Percentiles rank a stretch among this genome's conserved stretches.
These are phyloP conservation scores for Podarcis muralis DNA, from an alignment of 2,113 vertebrate species.

Conservation along the genomic window DNA sequence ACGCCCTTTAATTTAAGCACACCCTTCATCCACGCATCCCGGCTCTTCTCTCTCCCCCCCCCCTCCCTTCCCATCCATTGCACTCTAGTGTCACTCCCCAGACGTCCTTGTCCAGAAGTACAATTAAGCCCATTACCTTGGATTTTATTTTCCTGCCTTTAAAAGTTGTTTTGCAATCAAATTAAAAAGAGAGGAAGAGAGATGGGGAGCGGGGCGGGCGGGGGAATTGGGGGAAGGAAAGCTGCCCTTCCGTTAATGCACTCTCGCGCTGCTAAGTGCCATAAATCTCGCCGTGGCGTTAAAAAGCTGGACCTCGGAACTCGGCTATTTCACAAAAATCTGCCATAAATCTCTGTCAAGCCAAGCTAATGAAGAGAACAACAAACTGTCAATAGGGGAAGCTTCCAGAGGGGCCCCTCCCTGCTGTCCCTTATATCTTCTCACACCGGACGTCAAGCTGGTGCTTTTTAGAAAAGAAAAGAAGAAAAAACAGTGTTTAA, in stretches of 20 bases:
- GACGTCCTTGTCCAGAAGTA: conserved; percentile 18
- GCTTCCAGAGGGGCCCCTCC: background rate
- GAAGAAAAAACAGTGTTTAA: background rate
- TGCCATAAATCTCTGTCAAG: conserved; percentile 33
- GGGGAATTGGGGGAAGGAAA: background rate
- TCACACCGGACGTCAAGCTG: background rate
- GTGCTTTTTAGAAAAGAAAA: too few species aligned
- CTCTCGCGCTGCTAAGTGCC: conserved; percentile 25
- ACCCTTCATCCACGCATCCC: too few species aligned
- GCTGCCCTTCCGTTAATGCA: conserved; percentile 30
- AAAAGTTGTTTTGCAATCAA: conserved; percentile 43
- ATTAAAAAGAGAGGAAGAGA: conserved; percentile 28
- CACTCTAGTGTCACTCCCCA: background rate
- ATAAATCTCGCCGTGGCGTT: conserved; percentile 29
- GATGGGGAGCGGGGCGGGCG: background rate
- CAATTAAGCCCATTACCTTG: conserved; percentile 39
- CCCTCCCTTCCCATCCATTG: background rate
- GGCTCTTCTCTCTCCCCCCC: rapidly evolving
- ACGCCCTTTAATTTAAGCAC: background rate
- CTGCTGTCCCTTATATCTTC: background rate
- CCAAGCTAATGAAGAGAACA: conserved; percentile 32
- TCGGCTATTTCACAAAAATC: conserved; percentile 14
- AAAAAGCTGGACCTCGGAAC: conserved; percentile 38
- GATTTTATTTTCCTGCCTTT: conserved; percentile 34
- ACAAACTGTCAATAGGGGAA: conserved; percentile 16